Conservation (phyloP, 2,888 invertebrate genomes). For the Auanema sp. region DNA sequence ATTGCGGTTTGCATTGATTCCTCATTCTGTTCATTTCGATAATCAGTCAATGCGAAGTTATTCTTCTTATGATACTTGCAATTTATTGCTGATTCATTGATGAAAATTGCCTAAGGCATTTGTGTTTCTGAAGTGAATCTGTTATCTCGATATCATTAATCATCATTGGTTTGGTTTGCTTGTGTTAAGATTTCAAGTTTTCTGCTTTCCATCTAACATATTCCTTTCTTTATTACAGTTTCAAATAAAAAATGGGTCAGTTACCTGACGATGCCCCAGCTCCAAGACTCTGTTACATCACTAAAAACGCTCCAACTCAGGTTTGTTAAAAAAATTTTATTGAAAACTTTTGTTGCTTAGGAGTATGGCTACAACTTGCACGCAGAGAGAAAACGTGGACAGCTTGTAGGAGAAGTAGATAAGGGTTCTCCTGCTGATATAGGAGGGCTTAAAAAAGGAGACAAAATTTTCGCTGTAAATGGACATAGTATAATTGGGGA, state of each 20-base stretch:
- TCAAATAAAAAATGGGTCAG: slow-evolving; percentile 14
- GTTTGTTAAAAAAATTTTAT: slow-evolving; percentile 16
- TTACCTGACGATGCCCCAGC: slow-evolving; percentile 53
- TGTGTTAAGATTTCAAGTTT: too few species aligned
- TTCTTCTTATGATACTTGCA: too few species aligned
- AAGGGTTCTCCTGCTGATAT: slow-evolving; percentile 38
- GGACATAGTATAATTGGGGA: slow-evolving; percentile 55
- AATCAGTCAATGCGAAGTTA: too few species aligned
- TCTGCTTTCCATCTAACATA: too few species aligned
- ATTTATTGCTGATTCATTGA: too few species aligned
- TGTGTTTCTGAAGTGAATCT: too few species aligned
- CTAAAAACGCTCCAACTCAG: slow-evolving; percentile 42
- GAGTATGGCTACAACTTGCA: slow-evolving; percentile 64
- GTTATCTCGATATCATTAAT: too few species aligned
- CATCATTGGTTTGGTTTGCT: too few species aligned
- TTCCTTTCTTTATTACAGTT: too few species aligned
- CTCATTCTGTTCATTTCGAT: too few species aligned
- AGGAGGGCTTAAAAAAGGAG: slow-evolving; percentile 54
- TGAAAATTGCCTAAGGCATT: too few species aligned
- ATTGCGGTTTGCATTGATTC: too few species aligned
- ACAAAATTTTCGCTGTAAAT: slow-evolving; percentile 63
- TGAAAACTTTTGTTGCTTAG: slow-evolving; percentile 23
- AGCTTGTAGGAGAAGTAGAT: slow-evolving; percentile 60
- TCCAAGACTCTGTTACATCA: slow-evolving; percentile 56
- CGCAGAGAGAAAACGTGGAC: slow-evolving; percentile 55